A percentile compares a stretch with the other conserved stretches of the same genome.
phyloP scores from a whole-genome alignment of 2,888 invertebrate genomes.

The Drosophila affinis region DNA sequence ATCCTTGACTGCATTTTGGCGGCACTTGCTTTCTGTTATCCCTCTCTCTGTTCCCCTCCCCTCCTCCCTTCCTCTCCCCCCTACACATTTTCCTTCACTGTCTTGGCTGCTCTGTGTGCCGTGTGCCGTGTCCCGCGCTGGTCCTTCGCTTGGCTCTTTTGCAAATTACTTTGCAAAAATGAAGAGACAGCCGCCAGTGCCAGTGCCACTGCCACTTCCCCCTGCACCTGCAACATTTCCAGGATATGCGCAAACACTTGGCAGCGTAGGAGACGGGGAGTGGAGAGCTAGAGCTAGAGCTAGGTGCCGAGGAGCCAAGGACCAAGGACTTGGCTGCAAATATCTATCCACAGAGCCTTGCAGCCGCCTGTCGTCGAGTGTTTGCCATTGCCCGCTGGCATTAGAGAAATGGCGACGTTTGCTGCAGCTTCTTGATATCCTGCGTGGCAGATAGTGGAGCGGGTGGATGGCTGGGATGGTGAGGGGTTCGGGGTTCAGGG shows the following conservation, averaged over 20 bases:
- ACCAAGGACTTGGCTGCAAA: constrained; percentile 46
- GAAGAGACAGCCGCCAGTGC: constrained; percentile 63
- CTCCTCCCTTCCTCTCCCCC: neutral
- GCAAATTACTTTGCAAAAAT: constrained; percentile 80
- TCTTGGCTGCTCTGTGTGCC: constrained; percentile 16
- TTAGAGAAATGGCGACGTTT: constrained; percentile 49
- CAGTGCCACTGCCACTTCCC: constrained; percentile 7
- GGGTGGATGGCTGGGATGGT: neutral
- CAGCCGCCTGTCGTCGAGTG: constrained; percentile 61
- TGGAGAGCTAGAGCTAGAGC: neutral
- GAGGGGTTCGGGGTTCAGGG: neutral
- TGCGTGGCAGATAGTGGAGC: constrained; percentile 6
- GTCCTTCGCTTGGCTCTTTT: constrained; percentile 60
- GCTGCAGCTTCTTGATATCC: constrained; percentile 73
- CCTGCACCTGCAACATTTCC: constrained; percentile 33
- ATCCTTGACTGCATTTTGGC: constrained; percentile 77
- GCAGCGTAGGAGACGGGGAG: constrained; percentile 9
- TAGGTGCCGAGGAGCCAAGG: constrained; percentile 28
- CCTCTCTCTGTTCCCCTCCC: neutral
- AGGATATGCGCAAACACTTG: constrained; percentile 61
- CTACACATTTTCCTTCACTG: constrained; percentile 16
- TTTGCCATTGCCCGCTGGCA: constrained; percentile 61
- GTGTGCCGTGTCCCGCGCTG: neutral
- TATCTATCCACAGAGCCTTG: constrained; percentile 37
- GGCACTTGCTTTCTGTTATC: constrained; percentile 71